phyloP scores from a whole-genome alignment of 2,888 invertebrate genomes.

The Enchytraeus crypticus region DNA sequence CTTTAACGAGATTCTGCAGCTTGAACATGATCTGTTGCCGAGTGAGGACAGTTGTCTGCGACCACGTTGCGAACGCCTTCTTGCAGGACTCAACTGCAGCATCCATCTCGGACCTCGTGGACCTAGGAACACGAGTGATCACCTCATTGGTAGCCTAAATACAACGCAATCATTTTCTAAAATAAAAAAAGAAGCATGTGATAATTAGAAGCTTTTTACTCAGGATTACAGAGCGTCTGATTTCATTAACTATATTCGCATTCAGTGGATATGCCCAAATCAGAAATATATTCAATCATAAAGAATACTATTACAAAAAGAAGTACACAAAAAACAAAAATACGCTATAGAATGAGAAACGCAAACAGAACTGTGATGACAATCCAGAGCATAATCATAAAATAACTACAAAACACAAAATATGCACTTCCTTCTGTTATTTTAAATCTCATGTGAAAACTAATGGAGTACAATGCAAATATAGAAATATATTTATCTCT shows the following conservation, averaged over 20 bases:
- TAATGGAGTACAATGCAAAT: too few species aligned
- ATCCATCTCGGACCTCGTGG: slow-evolving; percentile 79
- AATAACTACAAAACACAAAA: too few species aligned
- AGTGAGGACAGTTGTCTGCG: slow-evolving; percentile 77
- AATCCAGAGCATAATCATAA: too few species aligned
- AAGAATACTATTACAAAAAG: not conserved
- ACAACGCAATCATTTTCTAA: not conserved
- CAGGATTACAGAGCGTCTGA: too few species aligned
- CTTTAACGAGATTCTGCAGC: slow-evolving; percentile 72
- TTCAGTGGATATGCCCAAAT: too few species aligned
- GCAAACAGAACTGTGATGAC: not conserved
- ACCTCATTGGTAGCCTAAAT: slow-evolving; percentile 54
- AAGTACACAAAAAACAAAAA: not conserved
- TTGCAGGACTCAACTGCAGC: slow-evolving; percentile 77
- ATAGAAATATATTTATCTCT: too few species aligned
- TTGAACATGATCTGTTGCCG: slow-evolving; percentile 87
- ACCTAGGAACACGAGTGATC: slow-evolving; percentile 72
- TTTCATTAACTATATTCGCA: too few species aligned
- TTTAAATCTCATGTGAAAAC: too few species aligned
- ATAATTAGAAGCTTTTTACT: too few species aligned
- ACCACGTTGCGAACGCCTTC: slow-evolving; percentile 74
- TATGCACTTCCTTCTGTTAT: too few species aligned
- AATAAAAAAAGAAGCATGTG: too few species aligned
- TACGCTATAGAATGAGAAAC: not conserved
- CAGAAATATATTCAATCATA: too few species aligned